phyloP scores from a whole-genome alignment of 2,797 vertebrate genomes.

The Tolypeutes matacus region DNA sequence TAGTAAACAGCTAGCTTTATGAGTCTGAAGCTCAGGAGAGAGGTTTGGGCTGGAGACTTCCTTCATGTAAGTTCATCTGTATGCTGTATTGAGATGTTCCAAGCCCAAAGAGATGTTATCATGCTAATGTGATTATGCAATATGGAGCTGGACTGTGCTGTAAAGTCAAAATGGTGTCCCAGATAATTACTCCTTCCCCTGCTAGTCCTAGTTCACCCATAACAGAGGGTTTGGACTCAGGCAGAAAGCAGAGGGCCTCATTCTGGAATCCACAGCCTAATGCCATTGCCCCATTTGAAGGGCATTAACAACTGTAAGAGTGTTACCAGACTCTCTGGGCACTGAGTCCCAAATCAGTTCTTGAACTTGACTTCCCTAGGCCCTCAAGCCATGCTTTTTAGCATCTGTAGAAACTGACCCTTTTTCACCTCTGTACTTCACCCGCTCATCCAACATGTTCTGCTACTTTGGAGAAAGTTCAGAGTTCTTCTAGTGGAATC shows the following conservation, averaged over 20 bases:
- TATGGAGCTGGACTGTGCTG: not conserved
- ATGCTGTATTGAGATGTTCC: not conserved
- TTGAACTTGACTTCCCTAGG: not conserved
- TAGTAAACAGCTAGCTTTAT: not conserved
- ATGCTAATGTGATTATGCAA: not conserved
- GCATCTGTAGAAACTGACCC: not conserved
- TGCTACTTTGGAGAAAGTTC: not conserved
- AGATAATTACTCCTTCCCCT: not conserved
- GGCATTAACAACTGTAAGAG: not conserved
- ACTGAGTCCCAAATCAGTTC: not conserved
- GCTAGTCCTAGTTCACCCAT: not conserved
- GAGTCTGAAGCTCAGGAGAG: not conserved
- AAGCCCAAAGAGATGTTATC: constrained; percentile 16
- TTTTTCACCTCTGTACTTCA: not conserved
- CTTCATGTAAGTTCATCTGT: not conserved
- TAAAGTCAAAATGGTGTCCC: constrained; percentile 9
- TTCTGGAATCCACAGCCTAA: not conserved
- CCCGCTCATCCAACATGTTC: not conserved
- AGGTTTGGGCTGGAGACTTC: not conserved
- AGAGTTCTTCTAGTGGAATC: constrained; percentile 64
- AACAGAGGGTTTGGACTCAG: constrained; percentile 8
- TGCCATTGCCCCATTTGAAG: not conserved
- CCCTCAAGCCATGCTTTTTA: not conserved
- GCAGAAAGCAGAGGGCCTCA: not conserved
- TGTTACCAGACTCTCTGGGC: not conserved